These are phyloP conservation scores for Sebastes diploproa DNA, from an alignment of 2,797 vertebrate species.

Conservation along the genomic window DNA sequence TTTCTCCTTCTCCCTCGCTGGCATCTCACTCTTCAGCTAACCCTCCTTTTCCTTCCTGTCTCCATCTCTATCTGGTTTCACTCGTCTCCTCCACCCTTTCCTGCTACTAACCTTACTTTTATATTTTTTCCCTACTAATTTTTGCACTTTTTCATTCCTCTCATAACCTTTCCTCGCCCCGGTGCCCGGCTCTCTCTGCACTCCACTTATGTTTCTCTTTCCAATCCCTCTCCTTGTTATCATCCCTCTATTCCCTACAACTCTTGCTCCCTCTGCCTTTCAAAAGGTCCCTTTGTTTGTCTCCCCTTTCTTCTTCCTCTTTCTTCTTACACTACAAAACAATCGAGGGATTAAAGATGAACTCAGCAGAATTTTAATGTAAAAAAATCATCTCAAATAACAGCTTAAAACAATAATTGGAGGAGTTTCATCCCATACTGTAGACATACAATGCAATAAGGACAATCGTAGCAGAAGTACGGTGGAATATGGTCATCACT, in stretches of 20 bases:
- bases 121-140: constrained; percentile 7
- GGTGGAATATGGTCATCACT: no score
- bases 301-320: background rate
- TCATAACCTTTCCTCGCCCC: constrained; percentile 10
- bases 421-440: background rate
- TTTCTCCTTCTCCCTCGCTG: constrained; percentile 33
- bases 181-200: constrained; percentile 3
- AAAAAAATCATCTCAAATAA: background rate
- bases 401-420: background rate
- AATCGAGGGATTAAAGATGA: background rate
- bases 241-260: background rate
- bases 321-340: background rate
- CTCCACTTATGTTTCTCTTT: constrained; percentile 20
- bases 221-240: constrained; percentile 3
- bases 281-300: background rate
- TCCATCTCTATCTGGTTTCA: constrained; percentile 60
- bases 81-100: constrained; percentile 69
- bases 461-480: no score
- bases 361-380: background rate
- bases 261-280: constrained; percentile 12
- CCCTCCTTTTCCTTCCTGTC: constrained; percentile 76
- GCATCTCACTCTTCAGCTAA: constrained; percentile 28
- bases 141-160: constrained; percentile 19
- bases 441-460: no score
- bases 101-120: constrained; percentile 48